Base-by-base conservation (phyloP, 2,113 vertebrate species). In the Oreochromis spilurus region DNA sequence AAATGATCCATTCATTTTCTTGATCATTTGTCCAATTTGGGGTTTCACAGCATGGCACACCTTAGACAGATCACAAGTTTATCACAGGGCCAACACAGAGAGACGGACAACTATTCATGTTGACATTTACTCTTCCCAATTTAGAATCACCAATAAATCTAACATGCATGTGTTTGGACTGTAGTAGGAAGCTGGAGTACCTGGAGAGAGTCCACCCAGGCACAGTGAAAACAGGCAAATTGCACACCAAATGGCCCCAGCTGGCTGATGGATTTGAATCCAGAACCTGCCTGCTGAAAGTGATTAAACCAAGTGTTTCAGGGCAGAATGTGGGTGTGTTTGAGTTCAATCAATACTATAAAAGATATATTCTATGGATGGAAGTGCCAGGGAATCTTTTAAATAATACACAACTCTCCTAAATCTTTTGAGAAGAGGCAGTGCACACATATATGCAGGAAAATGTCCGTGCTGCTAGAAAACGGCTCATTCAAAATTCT, bases 281-380 rank as follows among this genome's bases (percentile, higher is more conserved):
- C 57, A 19, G 54, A 55, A 26, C 0, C 55, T 7, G 26, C 54
- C 6, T 0, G 24, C 0, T 57, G 54, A n/a, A 31, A 26, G 17
- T 75, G 10, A 38, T 2, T 34, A 36, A 67, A 79, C 5, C 5
- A 52, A 70, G 0, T 40, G 38, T 70, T 79, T n/a, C 36, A 21
- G 31, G 52, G 31, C 14, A 34, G 24, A 29, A 36, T 40, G 24
- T 84, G 1, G 0, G 16, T 60, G 17, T 26, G 12, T 87, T 53
- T 40, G 14, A 57, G 21, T 24, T 7, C 5, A 52, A 70, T 50
- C 13, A 80, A 26, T 10, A 14, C 10, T 26, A 54, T 4, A 45
- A 7, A 50, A n/a, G 0, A 19, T 6, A 40, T 26, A 40, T 24
- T 58, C 34, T 5, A 79, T 13, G 38, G 65, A 70, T 16, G 34